Base-by-base conservation (phyloP, 2,888 invertebrate species). In the Drosophila maculinotata region DNA sequence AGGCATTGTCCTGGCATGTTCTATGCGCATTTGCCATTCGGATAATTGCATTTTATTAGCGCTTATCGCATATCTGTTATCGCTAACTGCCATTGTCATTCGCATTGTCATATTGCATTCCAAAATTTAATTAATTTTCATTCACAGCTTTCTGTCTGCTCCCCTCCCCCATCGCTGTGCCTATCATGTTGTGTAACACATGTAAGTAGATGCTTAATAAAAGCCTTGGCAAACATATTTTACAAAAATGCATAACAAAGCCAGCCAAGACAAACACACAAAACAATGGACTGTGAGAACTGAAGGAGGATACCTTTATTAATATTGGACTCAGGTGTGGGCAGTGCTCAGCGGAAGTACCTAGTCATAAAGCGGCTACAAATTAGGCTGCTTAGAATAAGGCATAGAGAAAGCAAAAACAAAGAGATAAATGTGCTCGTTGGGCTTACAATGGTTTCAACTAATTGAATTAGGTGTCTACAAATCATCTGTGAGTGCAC, bases 1-100 rank as follows among this genome's bases (percentile, higher is more conserved):
- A 30, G 59, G 48, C 71, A 54, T 75, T 54, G 54, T 56, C 65
- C 36, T 38, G 56, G 12, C 52, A 57, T 53, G 51, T 73, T 58
- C 64, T 35, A 28, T 38, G n/a, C 42, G 20, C 48, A 44, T 62
- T 62, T 45, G 57, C 45, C 36, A 62, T 52, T 53, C 47, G 54
- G 59, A 57, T 73, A 76, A 87, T 83, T 83, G 79, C 74, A 84
- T 81, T 87, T 78, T 76, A 76, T 81, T 84, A 71, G 70, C 86
- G 73, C 72, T 81, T 76, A 80, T 79, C 86, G 70, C 72, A 85
- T 72, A 80, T 79, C 65, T 39, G 9, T 64, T 63, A 58, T 56
- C 36, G 33, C 25, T 36, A 39, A 20, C 53, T 30, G 31, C 49
- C 64, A 54, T 72, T 68, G 69, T 69, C 60, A 57, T 10, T 38